Conservation (phyloP, 2,113 vertebrate genomes). For the Rhodinocichla rosea region DNA sequence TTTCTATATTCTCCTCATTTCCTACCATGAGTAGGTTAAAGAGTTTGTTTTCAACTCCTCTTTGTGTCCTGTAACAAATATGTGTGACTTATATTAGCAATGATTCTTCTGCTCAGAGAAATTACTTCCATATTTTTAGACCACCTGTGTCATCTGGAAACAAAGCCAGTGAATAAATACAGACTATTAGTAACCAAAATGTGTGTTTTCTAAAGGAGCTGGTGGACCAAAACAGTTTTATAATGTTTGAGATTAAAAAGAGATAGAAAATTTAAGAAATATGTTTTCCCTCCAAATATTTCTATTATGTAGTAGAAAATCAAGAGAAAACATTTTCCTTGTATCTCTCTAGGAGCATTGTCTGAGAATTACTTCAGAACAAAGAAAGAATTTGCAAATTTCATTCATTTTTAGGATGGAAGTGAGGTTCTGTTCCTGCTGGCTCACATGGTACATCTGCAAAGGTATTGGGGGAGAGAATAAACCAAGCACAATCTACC, state of each 20-base stretch:
- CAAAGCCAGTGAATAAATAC: neutral
- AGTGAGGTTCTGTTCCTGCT: neutral
- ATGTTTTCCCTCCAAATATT: rapidly evolving
- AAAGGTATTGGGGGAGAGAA: neutral
- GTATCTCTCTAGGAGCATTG: neutral
- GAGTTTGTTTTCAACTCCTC: neutral
- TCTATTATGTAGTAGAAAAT: neutral
- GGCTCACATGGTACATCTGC: neutral
- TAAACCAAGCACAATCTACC: neutral
- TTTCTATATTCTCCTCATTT: neutral
- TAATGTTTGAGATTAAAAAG: neutral
- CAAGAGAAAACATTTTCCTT: neutral
- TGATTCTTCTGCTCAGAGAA: neutral
- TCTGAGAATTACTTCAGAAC: neutral
- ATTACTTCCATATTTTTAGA: neutral
- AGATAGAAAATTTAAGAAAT: neutral
- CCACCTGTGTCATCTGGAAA: neutral
- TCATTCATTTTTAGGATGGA: neutral
- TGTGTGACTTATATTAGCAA: neutral
- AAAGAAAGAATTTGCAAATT: neutral
- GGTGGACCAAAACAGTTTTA: neutral
- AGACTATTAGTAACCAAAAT: neutral
- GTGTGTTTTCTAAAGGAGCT: neutral
- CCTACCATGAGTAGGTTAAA: neutral
- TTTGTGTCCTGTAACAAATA: neutral